Evolutionary conservation across 2,888 invertebrate genomes (phyloP), one percentile per base, ranked within the genome.

Genomic region (Agonopterix alstromeriana): DNA sequence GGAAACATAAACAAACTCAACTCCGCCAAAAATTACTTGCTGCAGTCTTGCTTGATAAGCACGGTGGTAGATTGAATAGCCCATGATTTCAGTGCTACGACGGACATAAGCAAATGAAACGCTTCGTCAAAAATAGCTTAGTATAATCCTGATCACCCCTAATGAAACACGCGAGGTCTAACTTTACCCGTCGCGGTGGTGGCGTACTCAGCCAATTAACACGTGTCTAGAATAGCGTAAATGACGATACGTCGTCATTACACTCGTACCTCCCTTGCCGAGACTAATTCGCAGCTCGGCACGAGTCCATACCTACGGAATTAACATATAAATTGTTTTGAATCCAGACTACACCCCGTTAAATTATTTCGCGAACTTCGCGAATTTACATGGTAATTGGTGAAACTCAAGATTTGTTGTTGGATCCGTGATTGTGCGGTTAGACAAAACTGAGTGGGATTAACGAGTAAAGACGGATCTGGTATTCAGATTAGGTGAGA

Each of bases 271-370:
- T 35, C 48, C 47, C 36, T 9, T 27, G 42, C 49, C 47, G 38
- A 49, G 51, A 38, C 59, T 65, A 63, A 61, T 65, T 66, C 70
- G 55, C 55, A 63, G 56, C 56, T 60, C 65, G 5, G 27, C 71
- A 53, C 63, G 69, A 73, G 77, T 77, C 80, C 82, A 82, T 76
- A 85, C 78, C 82, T 81, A 69, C 73, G 56, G 73, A 76, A 87
- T 87, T 87, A 81, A 79, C 87, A 87, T 87, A 87, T 81, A 87
- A 87, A 87, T 87, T 87, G 87, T 87, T 87, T 82, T 84, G 87
- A 83, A 85, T 82, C 82, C 77, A 78, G 78, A 81, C 82, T 82
- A 82, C 83, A 79, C 70, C 73, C 79, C 78, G 82, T 77, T 85
- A 84, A 86, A 86, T 87, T 87, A 87, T 87, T 84, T 87, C 83